These are phyloP conservation scores for Liasis olivaceus DNA, from an alignment of 2,797 vertebrate genomes.

Conservation along the genomic window DNA sequence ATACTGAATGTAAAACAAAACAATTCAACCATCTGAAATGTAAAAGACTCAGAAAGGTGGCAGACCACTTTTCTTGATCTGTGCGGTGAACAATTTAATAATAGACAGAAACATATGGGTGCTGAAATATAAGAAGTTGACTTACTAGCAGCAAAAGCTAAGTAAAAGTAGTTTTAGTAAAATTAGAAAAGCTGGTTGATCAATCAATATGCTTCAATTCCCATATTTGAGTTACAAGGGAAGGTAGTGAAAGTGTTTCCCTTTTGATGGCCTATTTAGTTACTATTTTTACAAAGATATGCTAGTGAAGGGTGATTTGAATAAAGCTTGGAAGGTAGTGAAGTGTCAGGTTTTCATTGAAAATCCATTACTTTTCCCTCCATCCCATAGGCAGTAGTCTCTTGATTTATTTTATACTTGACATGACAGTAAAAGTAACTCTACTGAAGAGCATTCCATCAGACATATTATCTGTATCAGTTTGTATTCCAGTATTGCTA, in stretches of 20 bases:
- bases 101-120: background rate
- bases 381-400: background rate
- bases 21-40: background rate
- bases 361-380: background rate
- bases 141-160: background rate
- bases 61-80: background rate
- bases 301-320: too few species aligned
- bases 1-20: background rate
- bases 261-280: background rate
- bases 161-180: background rate
- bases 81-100: background rate
- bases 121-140: background rate
- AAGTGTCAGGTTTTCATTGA: background rate
- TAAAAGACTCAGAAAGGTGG: background rate
- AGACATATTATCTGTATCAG: background rate
- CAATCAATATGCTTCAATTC: background rate
- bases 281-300: background rate
- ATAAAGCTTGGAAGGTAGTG: background rate
- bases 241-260: background rate
- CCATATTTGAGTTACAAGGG: background rate
- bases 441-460: background rate
- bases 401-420: background rate
- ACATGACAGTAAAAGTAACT: background rate
- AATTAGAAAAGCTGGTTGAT: background rate
- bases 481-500: too few species aligned